Evolutionary conservation across 2,797 vertebrate genomes (phyloP), one percentile per base, ranked within the genome.

Genomic region (Pseudochaenichthys georgianus): DNA sequence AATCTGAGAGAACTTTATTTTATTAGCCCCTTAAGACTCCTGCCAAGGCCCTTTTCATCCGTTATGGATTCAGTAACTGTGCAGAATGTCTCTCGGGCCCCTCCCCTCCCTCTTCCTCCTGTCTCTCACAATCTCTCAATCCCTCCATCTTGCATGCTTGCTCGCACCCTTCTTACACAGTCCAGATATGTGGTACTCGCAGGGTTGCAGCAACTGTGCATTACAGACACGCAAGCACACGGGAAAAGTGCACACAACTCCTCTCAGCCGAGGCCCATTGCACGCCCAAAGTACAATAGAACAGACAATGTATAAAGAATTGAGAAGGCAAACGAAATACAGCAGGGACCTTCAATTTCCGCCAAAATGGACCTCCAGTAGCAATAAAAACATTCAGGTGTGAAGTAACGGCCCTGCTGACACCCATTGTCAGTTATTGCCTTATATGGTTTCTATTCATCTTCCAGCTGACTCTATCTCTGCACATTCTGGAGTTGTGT

Each of bases 1-100:
- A 92, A 95, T 94, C 90, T 92, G 82, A 91, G 87, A 91, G 87
- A 93, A 93, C 91, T 92, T 92, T 87, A 88, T 91, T 94, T 94
- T 93, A 93, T 94, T 94, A 92, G 90, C 89, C 92, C 92, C 92
- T 89, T 87, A 91, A 91, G 91, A 92, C 93, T 86, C 86, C 90
- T 91, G 90, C 91, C 90, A 93, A 92, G 91, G 87, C 89, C 88
- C 86, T 90, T 89, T 92, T 92, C 92, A 91, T 93, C 88, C 90
- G 91, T 92, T 90, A 94, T 93, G 89, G 92, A 94, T 93, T 89
- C 89, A 84, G 89, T 91, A 89, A 87, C 87, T 80, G 84, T 65
- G 70, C 77, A 55, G n/a, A n/a, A n/a, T 46, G 5, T 83, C 83
- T 83, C 82, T 34, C 46, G 52, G 52, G 69, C 77, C 63, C 55